A percentile compares a stretch with the other conserved stretches of the same genome.
Conservation (phyloP, 2,797 vertebrate species). For the Ctenochaetus hawaiiensis region DNA sequence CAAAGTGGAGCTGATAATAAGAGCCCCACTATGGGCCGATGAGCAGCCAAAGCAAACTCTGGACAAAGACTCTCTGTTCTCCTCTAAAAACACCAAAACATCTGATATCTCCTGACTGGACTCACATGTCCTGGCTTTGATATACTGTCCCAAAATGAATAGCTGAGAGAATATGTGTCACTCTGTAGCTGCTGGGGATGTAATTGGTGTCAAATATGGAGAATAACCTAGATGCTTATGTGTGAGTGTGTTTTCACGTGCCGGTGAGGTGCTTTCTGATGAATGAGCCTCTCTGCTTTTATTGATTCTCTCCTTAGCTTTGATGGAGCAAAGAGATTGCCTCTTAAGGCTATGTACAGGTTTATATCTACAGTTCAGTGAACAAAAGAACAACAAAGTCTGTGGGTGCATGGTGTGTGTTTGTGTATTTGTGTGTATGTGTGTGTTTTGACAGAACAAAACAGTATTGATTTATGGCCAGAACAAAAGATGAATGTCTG, state of each 20-base stretch:
- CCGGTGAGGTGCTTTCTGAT: conserved; percentile 62
- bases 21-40: conserved; percentile 24
- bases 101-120: conserved; percentile 49
- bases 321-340: conserved; percentile 56
- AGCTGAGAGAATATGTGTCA: not conserved
- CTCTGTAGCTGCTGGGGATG: conserved; percentile 14
- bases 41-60: conserved; percentile 40
- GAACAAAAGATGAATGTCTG: conserved; percentile 54
- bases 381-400: conserved; percentile 54
- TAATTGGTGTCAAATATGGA: conserved; percentile 27
- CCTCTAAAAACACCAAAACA: conserved; percentile 21
- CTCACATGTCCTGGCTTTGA: conserved; percentile 48
- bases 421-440: conserved; percentile 9
- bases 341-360: conserved; percentile 53
- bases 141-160: conserved; percentile 24
- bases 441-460: conserved; percentile 55
- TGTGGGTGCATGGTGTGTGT: conserved; percentile 15
- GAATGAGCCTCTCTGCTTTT: conserved; percentile 61
- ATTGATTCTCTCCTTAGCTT: conserved; percentile 69
- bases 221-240: conserved; percentile 41
- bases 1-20: conserved; percentile 45
- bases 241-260: conserved; percentile 29
- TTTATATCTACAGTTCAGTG: conserved; percentile 47
- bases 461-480: conserved; percentile 71
- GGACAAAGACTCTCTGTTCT: conserved; percentile 73